Evolutionary conservation across 2,888 invertebrate genomes (phyloP).

Genomic region (Parelbella ahira): DNA sequence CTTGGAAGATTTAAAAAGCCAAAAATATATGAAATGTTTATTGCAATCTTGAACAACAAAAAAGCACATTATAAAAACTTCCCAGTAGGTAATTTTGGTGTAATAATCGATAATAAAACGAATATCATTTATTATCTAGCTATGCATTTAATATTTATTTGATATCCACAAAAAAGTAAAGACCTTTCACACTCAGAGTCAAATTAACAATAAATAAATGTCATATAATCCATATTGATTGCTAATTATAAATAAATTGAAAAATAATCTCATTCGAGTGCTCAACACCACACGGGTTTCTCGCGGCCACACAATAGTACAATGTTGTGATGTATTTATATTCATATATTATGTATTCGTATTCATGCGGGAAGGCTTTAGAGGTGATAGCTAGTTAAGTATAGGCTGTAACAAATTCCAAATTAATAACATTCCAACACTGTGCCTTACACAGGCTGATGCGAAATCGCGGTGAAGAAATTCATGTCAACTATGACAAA

Average conservation of each 20-base stretch:
- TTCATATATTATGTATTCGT: constrained; percentile 15
- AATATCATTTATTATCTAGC: too few relatives aligned
- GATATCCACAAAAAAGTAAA: background rate
- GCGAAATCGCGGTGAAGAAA: constrained; percentile 18
- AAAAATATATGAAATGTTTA: too few relatives aligned
- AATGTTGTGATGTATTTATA: constrained; percentile 52
- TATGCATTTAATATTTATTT: too few relatives aligned
- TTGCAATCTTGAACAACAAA: too few relatives aligned
- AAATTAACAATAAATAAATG: constrained; percentile 30
- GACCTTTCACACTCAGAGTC: background rate
- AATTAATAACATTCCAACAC: constrained; percentile 71
- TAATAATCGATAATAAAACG: too few relatives aligned
- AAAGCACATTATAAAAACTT: too few relatives aligned
- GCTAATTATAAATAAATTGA: constrained; percentile 29
- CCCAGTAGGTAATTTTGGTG: too few relatives aligned
- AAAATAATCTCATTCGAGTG: constrained; percentile 28
- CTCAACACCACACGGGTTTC: constrained; percentile 13
- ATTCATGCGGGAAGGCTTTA: constrained; percentile 48
- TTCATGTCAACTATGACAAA: constrained; percentile 20
- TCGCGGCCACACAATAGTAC: constrained; percentile 28
- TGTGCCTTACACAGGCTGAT: constrained; percentile 49
- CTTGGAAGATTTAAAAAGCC: too few relatives aligned
- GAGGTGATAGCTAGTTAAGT: constrained; percentile 64
- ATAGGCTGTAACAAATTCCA: constrained; percentile 75
- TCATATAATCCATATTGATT: constrained; percentile 16